These are phyloP conservation scores for Mycalesis mineus DNA, from an alignment of 2,888 invertebrate genomes.

Conservation along the genomic window DNA sequence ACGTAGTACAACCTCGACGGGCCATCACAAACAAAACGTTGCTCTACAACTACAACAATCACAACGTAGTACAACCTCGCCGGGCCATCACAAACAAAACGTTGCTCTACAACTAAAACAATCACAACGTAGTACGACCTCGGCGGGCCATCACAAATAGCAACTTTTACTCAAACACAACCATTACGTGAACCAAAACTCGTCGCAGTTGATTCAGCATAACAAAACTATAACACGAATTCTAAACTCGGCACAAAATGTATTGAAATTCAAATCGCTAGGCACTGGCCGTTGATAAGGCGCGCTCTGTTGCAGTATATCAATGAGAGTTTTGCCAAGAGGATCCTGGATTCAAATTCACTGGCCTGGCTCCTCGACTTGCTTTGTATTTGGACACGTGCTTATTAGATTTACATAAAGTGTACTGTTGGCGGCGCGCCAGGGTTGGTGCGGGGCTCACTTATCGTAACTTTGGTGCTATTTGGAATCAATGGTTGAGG, in stretches of 20 bases:
- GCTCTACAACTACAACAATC: no score
- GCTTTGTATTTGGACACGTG: constrained; percentile 20
- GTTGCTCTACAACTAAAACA: no score
- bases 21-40: no score
- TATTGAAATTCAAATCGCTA: constrained; percentile 52
- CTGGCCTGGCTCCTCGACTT: constrained; percentile 20
- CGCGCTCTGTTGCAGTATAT: constrained; percentile 46
- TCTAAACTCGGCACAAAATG: constrained; percentile 24
- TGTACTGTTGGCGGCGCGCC: constrained; percentile 4
- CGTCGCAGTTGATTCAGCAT: constrained; percentile 10
- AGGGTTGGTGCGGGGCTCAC: background rate
- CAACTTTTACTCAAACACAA: no score
- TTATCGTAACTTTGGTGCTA: no score
- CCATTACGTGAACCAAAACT: background rate
- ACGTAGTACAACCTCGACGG: no score
- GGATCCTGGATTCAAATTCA: constrained; percentile 31
- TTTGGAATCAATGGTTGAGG: no score
- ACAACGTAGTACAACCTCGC: no score
- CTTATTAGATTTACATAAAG: constrained; percentile 25
- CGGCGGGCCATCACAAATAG: no score
- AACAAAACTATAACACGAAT: constrained; percentile 8
- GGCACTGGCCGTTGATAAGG: constrained; percentile 45
- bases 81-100: no score
- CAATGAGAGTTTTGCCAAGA: constrained; percentile 41
- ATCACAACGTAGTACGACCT: no score